These are phyloP conservation scores for Thunnus maccoyii DNA, from an alignment of 2,113 vertebrate genomes.

Conservation along the genomic window DNA sequence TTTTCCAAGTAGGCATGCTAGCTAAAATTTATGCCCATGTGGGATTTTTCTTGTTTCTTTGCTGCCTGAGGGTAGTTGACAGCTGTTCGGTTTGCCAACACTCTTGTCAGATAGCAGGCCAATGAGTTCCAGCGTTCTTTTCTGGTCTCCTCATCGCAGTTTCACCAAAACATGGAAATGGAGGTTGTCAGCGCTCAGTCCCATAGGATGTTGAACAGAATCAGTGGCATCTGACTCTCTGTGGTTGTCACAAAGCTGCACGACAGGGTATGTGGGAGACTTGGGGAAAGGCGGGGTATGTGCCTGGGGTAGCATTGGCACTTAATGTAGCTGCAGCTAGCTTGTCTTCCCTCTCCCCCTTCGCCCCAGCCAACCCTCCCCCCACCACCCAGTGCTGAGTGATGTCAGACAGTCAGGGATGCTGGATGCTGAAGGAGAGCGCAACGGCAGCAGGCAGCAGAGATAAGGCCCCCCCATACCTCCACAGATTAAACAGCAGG, in stretches of 20 bases:
- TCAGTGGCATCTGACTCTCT: conserved; percentile 45
- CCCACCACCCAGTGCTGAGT: conserved; percentile 67
- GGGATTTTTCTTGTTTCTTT: conserved; percentile 53
- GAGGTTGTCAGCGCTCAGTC: conserved; percentile 34
- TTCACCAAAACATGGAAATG: conserved; percentile 50
- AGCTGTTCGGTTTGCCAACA: conserved; percentile 64
- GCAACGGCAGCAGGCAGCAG: conserved; percentile 80
- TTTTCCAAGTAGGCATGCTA: conserved; percentile 37
- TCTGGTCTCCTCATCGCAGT: conserved; percentile 13
- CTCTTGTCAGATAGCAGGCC: conserved; percentile 53
- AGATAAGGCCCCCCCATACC: conserved; percentile 84
- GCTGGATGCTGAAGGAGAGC: conserved; percentile 78
- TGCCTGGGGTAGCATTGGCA: conserved; percentile 26
- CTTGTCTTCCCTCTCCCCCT: conserved; percentile 28
- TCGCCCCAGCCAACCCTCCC: conserved; percentile 34
- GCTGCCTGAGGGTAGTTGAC: conserved; percentile 62
- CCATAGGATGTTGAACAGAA: conserved; percentile 50
- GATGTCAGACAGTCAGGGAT: conserved; percentile 80
- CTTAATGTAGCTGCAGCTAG: conserved; percentile 53
- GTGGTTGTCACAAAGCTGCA: conserved; percentile 38
- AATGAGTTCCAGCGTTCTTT: conserved; percentile 36
- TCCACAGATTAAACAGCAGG: conserved; percentile 87
- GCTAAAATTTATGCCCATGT: conserved; percentile 50
- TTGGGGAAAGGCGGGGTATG: neutral
- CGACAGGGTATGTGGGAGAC: conserved; percentile 11